Evolutionary conservation across 2,113 vertebrate genomes (phyloP).

Genomic region (Plotosus lineatus): DNA sequence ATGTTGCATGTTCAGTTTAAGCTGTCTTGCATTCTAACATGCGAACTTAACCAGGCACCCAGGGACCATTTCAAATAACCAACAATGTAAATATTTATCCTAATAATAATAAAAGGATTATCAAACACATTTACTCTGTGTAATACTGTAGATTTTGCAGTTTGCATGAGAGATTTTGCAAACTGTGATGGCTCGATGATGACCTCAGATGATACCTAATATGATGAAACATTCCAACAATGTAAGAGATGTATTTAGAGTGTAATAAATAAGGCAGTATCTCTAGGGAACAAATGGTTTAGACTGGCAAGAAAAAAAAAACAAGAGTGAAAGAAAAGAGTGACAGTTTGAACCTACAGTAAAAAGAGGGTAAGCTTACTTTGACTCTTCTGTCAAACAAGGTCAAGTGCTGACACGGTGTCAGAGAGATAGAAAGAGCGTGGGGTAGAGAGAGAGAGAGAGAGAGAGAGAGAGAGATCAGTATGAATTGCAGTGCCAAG

Average conservation of each 20-base stretch:
- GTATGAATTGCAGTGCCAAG: conserved; percentile 26
- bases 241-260: background rate
- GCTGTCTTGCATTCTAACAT: background rate
- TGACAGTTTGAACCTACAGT: background rate
- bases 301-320: conserved; percentile 1
- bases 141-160: background rate
- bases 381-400: conserved; percentile 45
- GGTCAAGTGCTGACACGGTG: conserved; percentile 32
- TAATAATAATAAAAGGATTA: background rate
- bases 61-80: background rate
- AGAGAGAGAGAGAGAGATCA: conserved; percentile 11
- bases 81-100: background rate
- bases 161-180: too few relatives aligned
- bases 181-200: background rate
- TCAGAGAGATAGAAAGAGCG: conserved; percentile 16
- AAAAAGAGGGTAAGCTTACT: conserved; percentile 38
- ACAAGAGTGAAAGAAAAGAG: conserved; percentile 29
- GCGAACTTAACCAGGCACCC: background rate
- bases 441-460: conserved; percentile 1
- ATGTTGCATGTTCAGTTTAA: background rate
- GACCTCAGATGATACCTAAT: background rate
- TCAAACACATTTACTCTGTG: background rate
- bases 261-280: background rate
- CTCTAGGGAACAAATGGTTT: conserved; percentile 9
- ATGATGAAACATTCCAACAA: background rate